phyloP scores from a whole-genome alignment of 2,888 invertebrate genomes.

The Drosophila quasianomalipes region DNA sequence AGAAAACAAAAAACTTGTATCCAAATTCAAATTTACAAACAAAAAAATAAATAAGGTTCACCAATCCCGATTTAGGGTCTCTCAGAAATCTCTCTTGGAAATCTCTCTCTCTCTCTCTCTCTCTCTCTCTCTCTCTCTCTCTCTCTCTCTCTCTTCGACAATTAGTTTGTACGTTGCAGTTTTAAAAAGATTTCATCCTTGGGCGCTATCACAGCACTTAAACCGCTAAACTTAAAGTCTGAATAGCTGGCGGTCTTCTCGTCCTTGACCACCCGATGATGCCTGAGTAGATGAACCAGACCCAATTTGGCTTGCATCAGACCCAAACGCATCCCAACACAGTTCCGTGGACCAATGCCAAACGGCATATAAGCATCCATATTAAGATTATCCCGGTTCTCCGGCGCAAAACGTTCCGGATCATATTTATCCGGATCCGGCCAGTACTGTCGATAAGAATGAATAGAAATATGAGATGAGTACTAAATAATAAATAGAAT shows the following conservation, averaged over 20 bases:
- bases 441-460: slow-evolving; percentile 61
- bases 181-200: slow-evolving; percentile 47
- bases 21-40: too few species aligned
- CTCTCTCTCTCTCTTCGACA: background rate
- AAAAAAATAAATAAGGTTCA: too few species aligned
- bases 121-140: too few species aligned
- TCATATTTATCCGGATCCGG: slow-evolving; percentile 73
- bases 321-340: slow-evolving; percentile 81
- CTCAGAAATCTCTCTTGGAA: background rate
- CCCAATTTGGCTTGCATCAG: slow-evolving; percentile 74
- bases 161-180: slow-evolving; percentile 24
- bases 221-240: slow-evolving; percentile 50
- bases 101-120: background rate
- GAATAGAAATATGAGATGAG: background rate
- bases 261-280: slow-evolving; percentile 63
- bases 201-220: slow-evolving; percentile 19
- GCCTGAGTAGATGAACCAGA: slow-evolving; percentile 68
- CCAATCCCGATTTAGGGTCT: background rate
- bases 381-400: slow-evolving; percentile 63
- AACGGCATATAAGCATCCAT: slow-evolving; percentile 78
- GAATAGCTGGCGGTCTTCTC: slow-evolving; percentile 45
- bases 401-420: slow-evolving; percentile 74
- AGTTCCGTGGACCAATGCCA: slow-evolving; percentile 76
- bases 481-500: background rate
- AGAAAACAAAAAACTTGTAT: too few species aligned